These are phyloP conservation scores for Choloepus hoffmanni DNA, from an alignment of 2,113 vertebrate species.

Conservation along the genomic window DNA sequence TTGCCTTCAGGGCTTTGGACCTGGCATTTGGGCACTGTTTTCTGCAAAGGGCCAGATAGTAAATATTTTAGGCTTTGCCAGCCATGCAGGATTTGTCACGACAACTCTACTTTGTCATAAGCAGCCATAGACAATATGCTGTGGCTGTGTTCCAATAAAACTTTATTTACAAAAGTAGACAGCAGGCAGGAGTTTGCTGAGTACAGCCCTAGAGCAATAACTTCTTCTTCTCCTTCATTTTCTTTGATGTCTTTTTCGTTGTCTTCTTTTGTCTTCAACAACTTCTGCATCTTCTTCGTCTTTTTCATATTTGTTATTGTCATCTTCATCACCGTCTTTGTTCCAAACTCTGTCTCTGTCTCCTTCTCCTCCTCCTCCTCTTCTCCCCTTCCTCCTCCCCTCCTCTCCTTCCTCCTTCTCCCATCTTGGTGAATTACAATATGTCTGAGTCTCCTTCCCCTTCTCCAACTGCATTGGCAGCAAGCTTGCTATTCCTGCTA, in stretches of 20 bases:
- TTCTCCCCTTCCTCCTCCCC: neutral
- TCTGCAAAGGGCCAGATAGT: neutral
- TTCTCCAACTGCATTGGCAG: neutral
- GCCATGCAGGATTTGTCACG: neutral
- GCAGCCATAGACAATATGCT: neutral
- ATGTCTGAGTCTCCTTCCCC: neutral
- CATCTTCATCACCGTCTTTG: too few relatives aligned
- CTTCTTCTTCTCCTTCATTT: neutral
- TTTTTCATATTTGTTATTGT: neutral
- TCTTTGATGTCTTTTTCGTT: neutral
- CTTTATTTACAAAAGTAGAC: conserved; percentile 48
- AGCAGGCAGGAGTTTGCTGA: neutral
- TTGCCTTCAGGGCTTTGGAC: neutral
- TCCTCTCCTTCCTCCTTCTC: neutral
- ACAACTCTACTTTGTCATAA: neutral
- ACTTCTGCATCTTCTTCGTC: too few relatives aligned
- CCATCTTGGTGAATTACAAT: neutral
- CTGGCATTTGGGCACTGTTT: neutral
- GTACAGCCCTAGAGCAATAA: neutral
- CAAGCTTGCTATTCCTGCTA: neutral
- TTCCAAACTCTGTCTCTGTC: neutral
- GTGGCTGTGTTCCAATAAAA: conserved; percentile 24
- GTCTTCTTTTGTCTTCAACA: neutral
- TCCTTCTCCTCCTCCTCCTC: neutral
- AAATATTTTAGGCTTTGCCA: neutral